A percentile compares a stretch with the other conserved stretches of the same genome.
phyloP scores from a whole-genome alignment of 2,797 vertebrate genomes.

The Danio tinwini region DNA sequence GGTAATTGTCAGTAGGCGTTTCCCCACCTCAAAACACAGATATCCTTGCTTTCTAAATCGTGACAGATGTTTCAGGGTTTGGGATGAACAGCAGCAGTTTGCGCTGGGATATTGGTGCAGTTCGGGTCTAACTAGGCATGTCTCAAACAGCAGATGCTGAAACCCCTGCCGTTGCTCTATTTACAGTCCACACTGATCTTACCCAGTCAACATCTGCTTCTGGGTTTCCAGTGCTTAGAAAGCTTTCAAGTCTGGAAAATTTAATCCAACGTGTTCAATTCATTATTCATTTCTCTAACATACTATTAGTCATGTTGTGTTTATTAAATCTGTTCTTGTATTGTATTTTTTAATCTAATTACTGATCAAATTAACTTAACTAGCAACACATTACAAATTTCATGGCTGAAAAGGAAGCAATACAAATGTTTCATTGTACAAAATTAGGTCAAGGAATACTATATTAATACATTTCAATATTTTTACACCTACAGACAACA shows the following conservation, averaged over 20 bases:
- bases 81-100: constrained; percentile 16
- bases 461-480: no score
- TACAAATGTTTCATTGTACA: no score
- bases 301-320: not conserved
- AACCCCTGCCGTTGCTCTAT: constrained; percentile 30
- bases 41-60: constrained; percentile 32
- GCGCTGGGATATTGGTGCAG: not conserved
- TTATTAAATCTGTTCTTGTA: no score
- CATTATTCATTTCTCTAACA: not conserved
- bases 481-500: no score
- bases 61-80: constrained; percentile 28
- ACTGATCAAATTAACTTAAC: no score
- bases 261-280: not conserved
- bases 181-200: constrained; percentile 27
- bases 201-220: constrained; percentile 29
- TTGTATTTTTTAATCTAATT: no score
- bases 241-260: constrained; percentile 7
- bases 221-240: not conserved
- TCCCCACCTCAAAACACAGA: constrained; percentile 21
- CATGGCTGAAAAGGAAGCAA: no score
- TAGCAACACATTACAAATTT: no score
- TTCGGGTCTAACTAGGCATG: constrained; percentile 22
- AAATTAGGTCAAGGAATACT: no score
- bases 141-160: constrained; percentile 24
- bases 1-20: constrained; percentile 5